Evolutionary conservation across 2,113 vertebrate species (phyloP), one percentile per base, ranked within the genome.

Genomic region (Caracal caracal): DNA sequence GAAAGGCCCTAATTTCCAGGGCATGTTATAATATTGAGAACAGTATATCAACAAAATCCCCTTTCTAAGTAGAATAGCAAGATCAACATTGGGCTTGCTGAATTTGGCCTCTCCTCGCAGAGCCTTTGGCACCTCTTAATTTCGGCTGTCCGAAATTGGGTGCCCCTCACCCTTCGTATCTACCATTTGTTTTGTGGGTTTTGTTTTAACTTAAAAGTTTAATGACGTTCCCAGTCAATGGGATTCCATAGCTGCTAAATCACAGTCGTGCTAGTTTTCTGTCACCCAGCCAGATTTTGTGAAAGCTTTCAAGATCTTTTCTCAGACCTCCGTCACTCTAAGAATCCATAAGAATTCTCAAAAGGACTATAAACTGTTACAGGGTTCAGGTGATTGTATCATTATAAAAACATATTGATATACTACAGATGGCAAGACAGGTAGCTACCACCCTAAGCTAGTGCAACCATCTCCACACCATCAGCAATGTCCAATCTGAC

Each of bases 281-380:
- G 98, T 98, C 98, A 98, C 97, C 95, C 94, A 95, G 98, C 97
- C 97, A 97, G 98, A 96, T 98, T 98, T 98, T 97, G 97, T 89
- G 10, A 99, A 98, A 98, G 98, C 98, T 98, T 98, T 98, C 98
- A 98, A 96, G 97, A 98, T 98, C 97, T 98, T 98, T 98, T 97
- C 98, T 96, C 96, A 98, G 98, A 98, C 97, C 98, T 98, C 97
- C 59, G 80, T 98, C 97, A 98, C 97, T 98, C 98, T 97, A 98
- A 98, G 98, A 98, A 99, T 98, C 98, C 98, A 98, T 99, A 98
- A 98, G 98, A 99, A 99, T 98, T 98, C 98, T 99, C 98, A 97
- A 96, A 99, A 98, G 98, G 97, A 98, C 98, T 98, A 98, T 99
- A 98, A 99, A 98, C 97, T 88, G 97, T 98, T 99, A 98, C 97